Evolutionary conservation across 2,113 vertebrate genomes (phyloP), one percentile per base, ranked within the genome.

Genomic region (Glaucomys volans): DNA sequence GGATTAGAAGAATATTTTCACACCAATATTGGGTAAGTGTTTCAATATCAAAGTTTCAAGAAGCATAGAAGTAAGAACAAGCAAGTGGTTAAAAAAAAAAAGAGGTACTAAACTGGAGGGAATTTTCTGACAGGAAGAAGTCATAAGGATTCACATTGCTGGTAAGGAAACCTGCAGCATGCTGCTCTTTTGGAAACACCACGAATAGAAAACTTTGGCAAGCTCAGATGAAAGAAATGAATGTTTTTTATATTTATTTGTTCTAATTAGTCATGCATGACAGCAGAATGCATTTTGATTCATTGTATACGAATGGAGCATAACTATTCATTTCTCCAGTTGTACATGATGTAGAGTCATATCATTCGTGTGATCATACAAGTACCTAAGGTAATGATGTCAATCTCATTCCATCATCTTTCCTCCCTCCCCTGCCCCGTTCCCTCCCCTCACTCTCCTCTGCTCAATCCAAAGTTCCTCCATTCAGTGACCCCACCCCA

Each of bases 1-100:
- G 24, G 16, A n/a, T 75, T 95, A 83, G 24, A 81, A 87, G n/a
- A 81, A 90, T 69, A 86, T 82, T 77, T n/a, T 95, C 35, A 77
- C 37, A 32, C 9, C 40, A 30, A 69, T 69, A 77, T 1, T 72
- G 50, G 16, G 37, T 13, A 93, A 42, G 18, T 26, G 72, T 88
- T 86, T 91, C 93, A 94, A 52, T 54, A 62, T 12, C 42, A 87
- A 92, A 82, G 9, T 87, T 83, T 89, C 74, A 91, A 88, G 57
- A 75, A 37, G 67, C 74, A 91, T 28, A 91, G 22, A 82, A 96
- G 32, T 20, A 0, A 86, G 8, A 57, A 52, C n/a, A 28, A 90
- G 17, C 54, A 82, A 79, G 59, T 11, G 9, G 59, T 62, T 3
- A 67, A 83, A 4, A 47, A 47, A 47, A 47, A 47, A 47, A 47